A percentile compares a stretch with the other conserved stretches of the same genome.
These are phyloP conservation scores for Sminthurides bifidus DNA, from an alignment of 1,140 invertebrate species.

Conservation along the genomic window DNA sequence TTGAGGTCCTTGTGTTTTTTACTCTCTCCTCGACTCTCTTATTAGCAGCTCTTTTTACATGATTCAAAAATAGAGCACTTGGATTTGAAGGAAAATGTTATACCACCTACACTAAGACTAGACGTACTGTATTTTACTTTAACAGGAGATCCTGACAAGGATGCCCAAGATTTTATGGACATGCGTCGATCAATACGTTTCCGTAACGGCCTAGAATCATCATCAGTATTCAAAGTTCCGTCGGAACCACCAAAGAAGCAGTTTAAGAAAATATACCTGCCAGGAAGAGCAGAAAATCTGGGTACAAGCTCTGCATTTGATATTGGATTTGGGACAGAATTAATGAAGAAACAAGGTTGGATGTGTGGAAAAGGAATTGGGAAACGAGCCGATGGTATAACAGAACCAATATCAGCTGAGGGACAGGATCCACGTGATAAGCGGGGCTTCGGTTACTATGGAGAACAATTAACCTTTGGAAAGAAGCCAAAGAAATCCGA, in stretches of 20 bases:
- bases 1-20: too few relatives aligned
- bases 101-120: too few relatives aligned
- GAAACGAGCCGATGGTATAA: conserved; percentile 31
- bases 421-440: conserved; percentile 24
- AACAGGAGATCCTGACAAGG: conserved; percentile 32
- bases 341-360: conserved; percentile 48
- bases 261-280: conserved; percentile 43
- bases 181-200: conserved; percentile 39
- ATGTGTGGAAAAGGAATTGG: conserved; percentile 44
- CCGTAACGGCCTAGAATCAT: conserved; percentile 25
- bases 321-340: conserved; percentile 40
- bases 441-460: conserved; percentile 29
- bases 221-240: background rate
- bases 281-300: too few relatives aligned
- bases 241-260: conserved; percentile 29
- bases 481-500: conserved; percentile 6
- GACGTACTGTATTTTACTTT: too few relatives aligned
- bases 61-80: background rate
- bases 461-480: conserved; percentile 21
- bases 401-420: conserved; percentile 29
- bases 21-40: background rate
- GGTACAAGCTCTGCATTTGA: too few relatives aligned
- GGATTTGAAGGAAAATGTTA: background rate
- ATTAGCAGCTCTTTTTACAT: background rate
- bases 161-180: conserved; percentile 31